Evolutionary conservation across 2,113 vertebrate species (phyloP).

Genomic region (Willisornis vidua): DNA sequence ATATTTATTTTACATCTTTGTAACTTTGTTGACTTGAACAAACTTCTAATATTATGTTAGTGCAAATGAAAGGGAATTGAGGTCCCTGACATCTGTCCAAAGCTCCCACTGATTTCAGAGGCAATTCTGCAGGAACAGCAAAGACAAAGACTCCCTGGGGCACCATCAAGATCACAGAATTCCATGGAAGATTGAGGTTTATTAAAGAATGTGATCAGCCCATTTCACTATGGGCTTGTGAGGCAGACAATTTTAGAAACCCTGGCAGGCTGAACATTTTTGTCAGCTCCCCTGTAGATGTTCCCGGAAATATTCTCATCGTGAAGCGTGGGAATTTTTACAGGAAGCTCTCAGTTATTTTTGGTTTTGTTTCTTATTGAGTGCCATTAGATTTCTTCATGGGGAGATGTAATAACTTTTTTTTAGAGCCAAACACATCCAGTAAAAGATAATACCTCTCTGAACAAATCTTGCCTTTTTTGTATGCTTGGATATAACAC

Average conservation of each 20-base stretch:
- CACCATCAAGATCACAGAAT: slow-evolving; percentile 68
- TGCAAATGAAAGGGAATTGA: slow-evolving; percentile 50
- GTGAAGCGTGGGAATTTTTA: slow-evolving; percentile 55
- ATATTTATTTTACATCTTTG: slow-evolving; percentile 30
- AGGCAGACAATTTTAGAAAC: slow-evolving; percentile 59
- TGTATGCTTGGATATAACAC: slow-evolving; percentile 27
- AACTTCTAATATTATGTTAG: slow-evolving; percentile 52
- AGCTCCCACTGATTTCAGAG: slow-evolving; percentile 62
- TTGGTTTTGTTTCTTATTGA: slow-evolving; percentile 41
- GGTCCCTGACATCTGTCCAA: slow-evolving; percentile 57
- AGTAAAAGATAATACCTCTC: slow-evolving; percentile 6
- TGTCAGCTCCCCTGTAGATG: slow-evolving; percentile 61
- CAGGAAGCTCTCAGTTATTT: slow-evolving; percentile 61
- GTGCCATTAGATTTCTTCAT: slow-evolving; percentile 37
- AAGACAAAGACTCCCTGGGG: slow-evolving; percentile 64
- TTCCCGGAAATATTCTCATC: slow-evolving; percentile 66
- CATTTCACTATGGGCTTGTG: slow-evolving; percentile 29
- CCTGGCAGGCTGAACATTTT: slow-evolving; percentile 58
- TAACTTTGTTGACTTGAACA: slow-evolving; percentile 46
- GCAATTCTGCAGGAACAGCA: slow-evolving; percentile 58
- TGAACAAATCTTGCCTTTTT: slow-evolving; percentile 49
- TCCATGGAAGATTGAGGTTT: slow-evolving; percentile 69
- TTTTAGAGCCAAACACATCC: slow-evolving; percentile 5
- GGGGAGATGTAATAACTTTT: slow-evolving; percentile 33
- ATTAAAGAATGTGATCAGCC: slow-evolving; percentile 66